Base-by-base conservation (phyloP, 2,797 vertebrate species). In the Iguana delicatissima region DNA sequence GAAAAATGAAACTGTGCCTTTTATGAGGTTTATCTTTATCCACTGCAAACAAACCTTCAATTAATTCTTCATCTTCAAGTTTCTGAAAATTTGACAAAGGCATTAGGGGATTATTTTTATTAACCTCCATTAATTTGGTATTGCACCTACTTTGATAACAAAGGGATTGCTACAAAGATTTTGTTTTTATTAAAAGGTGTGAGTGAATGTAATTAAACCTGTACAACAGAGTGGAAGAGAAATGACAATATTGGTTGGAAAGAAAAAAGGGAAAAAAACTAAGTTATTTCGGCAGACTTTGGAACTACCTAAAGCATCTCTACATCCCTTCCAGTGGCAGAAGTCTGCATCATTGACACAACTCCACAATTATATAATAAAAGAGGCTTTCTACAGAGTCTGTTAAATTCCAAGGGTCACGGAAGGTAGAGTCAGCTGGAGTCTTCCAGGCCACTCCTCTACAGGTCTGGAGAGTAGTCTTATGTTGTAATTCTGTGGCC, bases 1-100 rank as follows among this genome's bases (percentile, higher is more conserved):
- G 88, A 88, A 95, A 95, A 95, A 95, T 95, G 95, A 96, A 96
- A 96, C 93, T 93, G 10, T 95, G 74, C 81, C 91, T 81, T 96
- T 96, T 95, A 86, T 91, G 89, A 95, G 95, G 87, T 94, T 93
- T 96, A 95, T 94, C 92, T 96, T 94, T 94, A 95, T 95, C 94
- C 94, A 89, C 94, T 93, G 88, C 87, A 95, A 95, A 93, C 81
- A 91, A 79, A 90, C 92, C 46, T 95, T 92, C 94, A 94, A 93
- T 94, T 92, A 96, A 93, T 95, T 95, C 89, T 93, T 95, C 90
- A 89, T 92, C 74, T 95, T 92, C 93, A 89, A 81, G 42, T 95
- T 52, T 88, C 69, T 81, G 89, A 90, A 96, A 94, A 81, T 94
- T 90, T 94, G 90, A 92, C 90, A 93, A 88, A 95, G 77, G 84